Conservation (phyloP, 2,113 vertebrate genomes). For the Chaetorhynchus papuensis region DNA sequence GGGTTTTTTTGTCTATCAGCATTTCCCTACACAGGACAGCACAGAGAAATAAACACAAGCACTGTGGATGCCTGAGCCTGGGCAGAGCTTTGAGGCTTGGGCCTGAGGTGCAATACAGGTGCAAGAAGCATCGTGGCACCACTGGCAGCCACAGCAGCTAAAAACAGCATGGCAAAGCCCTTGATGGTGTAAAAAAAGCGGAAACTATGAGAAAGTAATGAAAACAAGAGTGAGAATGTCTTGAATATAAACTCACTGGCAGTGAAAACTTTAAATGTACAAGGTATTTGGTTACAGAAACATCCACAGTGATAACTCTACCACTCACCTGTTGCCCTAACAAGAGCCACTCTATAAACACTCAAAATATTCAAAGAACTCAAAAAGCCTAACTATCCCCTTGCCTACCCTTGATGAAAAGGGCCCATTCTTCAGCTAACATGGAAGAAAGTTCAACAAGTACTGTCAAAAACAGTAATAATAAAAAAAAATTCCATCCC, state of each 20-base stretch:
- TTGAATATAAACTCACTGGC: not conserved
- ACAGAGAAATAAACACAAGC: not conserved
- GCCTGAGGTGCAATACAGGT: fast-evolving
- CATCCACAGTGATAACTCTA: not conserved
- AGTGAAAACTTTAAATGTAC: not conserved
- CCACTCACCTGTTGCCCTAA: not conserved
- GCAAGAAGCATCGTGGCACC: fast-evolving
- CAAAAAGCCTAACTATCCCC: fast-evolving
- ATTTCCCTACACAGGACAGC: not conserved
- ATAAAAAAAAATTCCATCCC: not conserved
- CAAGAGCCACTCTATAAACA: not conserved
- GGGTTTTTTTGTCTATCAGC: not conserved
- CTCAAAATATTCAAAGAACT: not conserved
- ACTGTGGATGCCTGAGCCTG: fast-evolving
- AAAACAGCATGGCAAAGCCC: not conserved
- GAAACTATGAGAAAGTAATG: not conserved
- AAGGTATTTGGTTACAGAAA: not conserved
- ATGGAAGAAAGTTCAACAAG: not conserved
- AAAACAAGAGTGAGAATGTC: not conserved
- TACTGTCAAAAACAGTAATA: not conserved
- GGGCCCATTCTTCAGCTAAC: not conserved
- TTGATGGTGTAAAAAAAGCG: not conserved
- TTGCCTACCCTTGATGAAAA: not conserved
- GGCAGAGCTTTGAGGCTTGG: not conserved
- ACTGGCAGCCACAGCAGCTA: not conserved